phyloP scores from a whole-genome alignment of 2,113 vertebrate genomes.

The Malaclemys terrapin region DNA sequence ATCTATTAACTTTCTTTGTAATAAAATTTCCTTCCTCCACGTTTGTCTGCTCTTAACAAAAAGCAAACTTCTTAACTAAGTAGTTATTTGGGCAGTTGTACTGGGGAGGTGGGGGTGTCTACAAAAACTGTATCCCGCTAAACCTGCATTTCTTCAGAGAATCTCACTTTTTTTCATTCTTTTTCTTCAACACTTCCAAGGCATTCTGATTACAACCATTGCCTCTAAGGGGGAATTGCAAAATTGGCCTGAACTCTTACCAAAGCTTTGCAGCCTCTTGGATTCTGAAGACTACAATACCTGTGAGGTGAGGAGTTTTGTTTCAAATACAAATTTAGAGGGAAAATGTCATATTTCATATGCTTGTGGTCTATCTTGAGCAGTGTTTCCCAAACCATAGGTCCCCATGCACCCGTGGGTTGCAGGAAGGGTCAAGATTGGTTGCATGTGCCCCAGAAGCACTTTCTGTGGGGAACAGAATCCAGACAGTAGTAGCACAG shows the following conservation, averaged over 20 bases:
- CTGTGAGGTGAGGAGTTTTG: conserved; percentile 87
- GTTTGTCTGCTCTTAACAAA: background rate
- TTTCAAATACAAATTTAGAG: background rate
- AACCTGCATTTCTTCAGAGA: background rate
- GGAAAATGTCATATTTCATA: background rate
- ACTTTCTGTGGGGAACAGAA: background rate
- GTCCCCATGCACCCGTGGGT: background rate
- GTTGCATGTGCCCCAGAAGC: background rate
- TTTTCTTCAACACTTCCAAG: conserved; percentile 71
- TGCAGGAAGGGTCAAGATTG: background rate
- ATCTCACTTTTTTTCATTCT: background rate
- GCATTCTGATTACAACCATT: conserved; percentile 98
- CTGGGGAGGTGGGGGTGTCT: background rate
- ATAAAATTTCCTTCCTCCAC: background rate
- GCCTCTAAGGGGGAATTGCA: conserved; percentile 97
- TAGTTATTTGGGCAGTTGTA: background rate
- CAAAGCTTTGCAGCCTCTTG: conserved; percentile 93
- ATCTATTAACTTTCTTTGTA: background rate
- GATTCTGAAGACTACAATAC: conserved; percentile 99
- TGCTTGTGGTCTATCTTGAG: too few species aligned
- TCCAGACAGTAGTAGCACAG: background rate
- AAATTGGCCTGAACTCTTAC: conserved; percentile 97
- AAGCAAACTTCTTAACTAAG: background rate
- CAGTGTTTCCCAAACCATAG: background rate
- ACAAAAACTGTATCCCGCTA: background rate